phyloP scores from a whole-genome alignment of 2,113 vertebrate genomes.

The Sorex fumeus region DNA sequence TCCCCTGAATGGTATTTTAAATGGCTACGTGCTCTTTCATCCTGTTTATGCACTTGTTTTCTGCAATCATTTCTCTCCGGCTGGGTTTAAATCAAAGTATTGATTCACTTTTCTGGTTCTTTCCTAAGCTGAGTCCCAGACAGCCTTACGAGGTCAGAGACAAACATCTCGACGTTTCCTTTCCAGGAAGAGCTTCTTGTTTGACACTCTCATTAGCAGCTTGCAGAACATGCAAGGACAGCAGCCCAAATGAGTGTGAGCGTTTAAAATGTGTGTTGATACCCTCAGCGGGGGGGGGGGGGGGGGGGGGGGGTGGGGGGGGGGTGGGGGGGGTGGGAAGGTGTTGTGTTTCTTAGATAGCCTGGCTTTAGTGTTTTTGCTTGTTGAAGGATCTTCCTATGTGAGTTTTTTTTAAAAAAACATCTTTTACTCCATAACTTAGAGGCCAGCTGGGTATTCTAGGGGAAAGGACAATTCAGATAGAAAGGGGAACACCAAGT shows the following conservation, averaged over 20 bases:
- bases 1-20: background rate
- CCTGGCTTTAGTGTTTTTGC: too few relatives aligned
- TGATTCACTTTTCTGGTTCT: conserved; percentile 28
- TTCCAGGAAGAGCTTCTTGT: background rate
- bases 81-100: conserved; percentile 48
- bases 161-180: conserved; percentile 32
- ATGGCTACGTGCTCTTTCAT: background rate
- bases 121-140: conserved; percentile 18
- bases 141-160: background rate
- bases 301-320: too few relatives aligned
- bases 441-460: too few relatives aligned
- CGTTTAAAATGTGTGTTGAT: background rate
- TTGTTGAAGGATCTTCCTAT: too few relatives aligned
- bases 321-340: too few relatives aligned
- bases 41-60: background rate
- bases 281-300: background rate
- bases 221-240: background rate
- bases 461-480: too few relatives aligned
- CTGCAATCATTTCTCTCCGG: background rate
- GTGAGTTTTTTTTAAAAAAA: too few relatives aligned
- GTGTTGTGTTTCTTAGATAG: background rate
- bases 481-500: too few relatives aligned
- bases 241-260: background rate
- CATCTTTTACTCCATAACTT: too few relatives aligned
- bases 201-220: background rate